Conservation (phyloP, 2,888 invertebrate genomes). For the Arge pagana region DNA sequence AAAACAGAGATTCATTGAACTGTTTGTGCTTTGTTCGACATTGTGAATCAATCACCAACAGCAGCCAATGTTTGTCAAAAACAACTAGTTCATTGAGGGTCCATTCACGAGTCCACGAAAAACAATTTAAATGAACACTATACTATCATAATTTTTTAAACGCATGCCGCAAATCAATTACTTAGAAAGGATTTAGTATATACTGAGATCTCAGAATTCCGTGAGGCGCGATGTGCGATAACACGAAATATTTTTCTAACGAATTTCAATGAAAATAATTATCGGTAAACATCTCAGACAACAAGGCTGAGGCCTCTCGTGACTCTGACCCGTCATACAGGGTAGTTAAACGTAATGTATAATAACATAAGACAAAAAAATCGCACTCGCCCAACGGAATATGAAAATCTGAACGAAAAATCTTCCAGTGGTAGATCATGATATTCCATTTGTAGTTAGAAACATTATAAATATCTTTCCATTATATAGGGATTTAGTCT, state of each 20-base stretch:
- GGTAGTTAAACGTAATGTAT: slow-evolving; percentile 31
- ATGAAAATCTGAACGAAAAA: slow-evolving; percentile 7
- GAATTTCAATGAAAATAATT: slow-evolving; percentile 6
- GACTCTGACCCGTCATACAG: slow-evolving; percentile 34
- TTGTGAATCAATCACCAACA: too few relatives aligned
- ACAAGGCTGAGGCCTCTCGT: slow-evolving; percentile 33
- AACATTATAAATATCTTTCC: slow-evolving; percentile 51
- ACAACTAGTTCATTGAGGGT: too few relatives aligned
- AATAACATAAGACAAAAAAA: slow-evolving; percentile 28
- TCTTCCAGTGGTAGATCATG: slow-evolving; percentile 33
- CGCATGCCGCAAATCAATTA: slow-evolving; percentile 12
- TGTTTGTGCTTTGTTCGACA: too few relatives aligned
- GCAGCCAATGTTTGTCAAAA: too few relatives aligned
- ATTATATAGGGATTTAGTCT: slow-evolving; percentile 45
- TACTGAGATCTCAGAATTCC: not conserved
- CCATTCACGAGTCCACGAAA: too few relatives aligned
- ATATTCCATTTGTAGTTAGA: slow-evolving; percentile 47
- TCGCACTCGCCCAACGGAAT: slow-evolving; percentile 12
- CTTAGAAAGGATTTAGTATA: not conserved
- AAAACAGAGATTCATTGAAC: too few relatives aligned
- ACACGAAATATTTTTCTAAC: slow-evolving; percentile 9
- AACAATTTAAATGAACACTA: too few relatives aligned
- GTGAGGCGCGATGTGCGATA: slow-evolving; percentile 5
- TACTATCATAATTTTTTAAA: too few relatives aligned
- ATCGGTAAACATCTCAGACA: slow-evolving; percentile 22